Evolutionary conservation across 2,888 invertebrate genomes (phyloP), one percentile per base, ranked within the genome.

Genomic region (Drosophila austrosaltans): DNA sequence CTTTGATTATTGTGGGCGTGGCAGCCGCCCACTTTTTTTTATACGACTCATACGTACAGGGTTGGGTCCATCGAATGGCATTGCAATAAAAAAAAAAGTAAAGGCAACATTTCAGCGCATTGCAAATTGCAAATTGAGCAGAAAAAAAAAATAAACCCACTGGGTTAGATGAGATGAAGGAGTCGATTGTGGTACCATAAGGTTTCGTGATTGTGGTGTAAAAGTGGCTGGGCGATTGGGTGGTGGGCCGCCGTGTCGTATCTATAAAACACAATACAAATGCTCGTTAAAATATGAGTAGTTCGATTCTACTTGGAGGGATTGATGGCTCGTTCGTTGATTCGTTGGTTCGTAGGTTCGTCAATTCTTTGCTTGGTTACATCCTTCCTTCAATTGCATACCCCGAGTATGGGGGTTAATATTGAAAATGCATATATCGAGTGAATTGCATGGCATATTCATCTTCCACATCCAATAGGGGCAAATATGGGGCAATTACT

Each of bases 41-140:
- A 48, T 48, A 8, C 25, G 25, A 25, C 10, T 10, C 48, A 48
- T 48, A 48, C 22, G 48, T 48, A 25, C 48, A 16, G 16, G 16
- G 16, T 16, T 16, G 48, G 42, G 22, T 48, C 63, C 58, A 8
- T n/a, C 30, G 69, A 25, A 25, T 20, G 12, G 32, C n/a, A 60
- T 22, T 44, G 39, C n/a, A 54, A 64, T 54, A 44, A 48, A 60
- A 66, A 1, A 36, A 2, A 36, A 10, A 36, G 32, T 20, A 62
- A 54, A 44, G 58, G 53, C 54, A 64, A 65, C 72, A 65, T 72
- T 77, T 72, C 62, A 67, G 73, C 58, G 66, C 77, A 67, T 67
- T 53, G 77, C 63, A 76, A 76, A 75, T 76, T 67, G 77, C 73
- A 77, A 77, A 77, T 77, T 78, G 77, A 77, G 77, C 79, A 75